phyloP scores from a whole-genome alignment of 2,113 vertebrate genomes.

The Corythoichthys haematopterus region DNA sequence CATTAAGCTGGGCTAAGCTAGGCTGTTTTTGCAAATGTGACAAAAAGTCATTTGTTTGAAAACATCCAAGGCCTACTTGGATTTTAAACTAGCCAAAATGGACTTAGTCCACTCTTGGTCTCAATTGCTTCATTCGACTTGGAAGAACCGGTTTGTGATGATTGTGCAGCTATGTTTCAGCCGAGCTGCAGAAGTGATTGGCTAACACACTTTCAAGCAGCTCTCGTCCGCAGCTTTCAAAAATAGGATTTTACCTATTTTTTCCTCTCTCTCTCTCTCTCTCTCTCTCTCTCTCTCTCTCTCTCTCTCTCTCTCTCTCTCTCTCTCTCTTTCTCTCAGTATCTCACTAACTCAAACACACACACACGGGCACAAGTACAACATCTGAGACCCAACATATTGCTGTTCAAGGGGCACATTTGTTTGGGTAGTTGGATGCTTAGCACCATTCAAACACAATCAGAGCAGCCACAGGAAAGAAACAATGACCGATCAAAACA shows the following conservation, averaged over 20 bases:
- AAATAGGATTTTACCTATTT: slow-evolving; percentile 41
- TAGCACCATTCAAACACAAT: slow-evolving; percentile 58
- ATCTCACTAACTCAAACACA: no score
- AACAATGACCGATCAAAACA: background rate
- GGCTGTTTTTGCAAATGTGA: no score
- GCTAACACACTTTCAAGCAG: slow-evolving; percentile 41
- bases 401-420: slow-evolving; percentile 57
- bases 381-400: slow-evolving; percentile 55
- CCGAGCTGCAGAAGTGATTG: slow-evolving; percentile 5
- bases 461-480: background rate
- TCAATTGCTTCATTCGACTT: background rate
- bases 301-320: no score
- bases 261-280: background rate
- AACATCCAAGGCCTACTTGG: background rate
- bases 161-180: background rate
- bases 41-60: background rate
- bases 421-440: slow-evolving; percentile 45
- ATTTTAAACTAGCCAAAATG: background rate
- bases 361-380: slow-evolving; percentile 9
- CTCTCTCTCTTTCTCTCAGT: no score
- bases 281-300: no score
- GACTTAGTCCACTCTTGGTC: background rate
- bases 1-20: no score
- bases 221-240: slow-evolving; percentile 38
- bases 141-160: background rate